A percentile compares a stretch with the other conserved stretches of the same genome.
These are phyloP conservation scores for Octomys mimax DNA, from an alignment of 2,797 vertebrate genomes.

Conservation along the genomic window DNA sequence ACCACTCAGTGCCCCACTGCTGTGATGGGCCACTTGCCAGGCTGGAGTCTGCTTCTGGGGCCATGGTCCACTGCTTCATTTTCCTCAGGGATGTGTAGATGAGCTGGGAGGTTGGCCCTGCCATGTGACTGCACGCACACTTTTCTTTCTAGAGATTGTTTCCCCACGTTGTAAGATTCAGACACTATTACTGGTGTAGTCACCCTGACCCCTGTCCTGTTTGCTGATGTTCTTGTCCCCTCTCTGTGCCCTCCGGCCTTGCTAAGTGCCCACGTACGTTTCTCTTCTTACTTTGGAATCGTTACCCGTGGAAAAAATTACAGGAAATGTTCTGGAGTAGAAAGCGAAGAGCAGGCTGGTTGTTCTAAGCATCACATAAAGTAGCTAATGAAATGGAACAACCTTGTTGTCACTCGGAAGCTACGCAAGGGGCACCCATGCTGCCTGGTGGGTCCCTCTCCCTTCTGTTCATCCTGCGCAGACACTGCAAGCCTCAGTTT, in stretches of 20 bases:
- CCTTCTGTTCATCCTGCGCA: accelerated
- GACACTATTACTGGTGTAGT: background rate
- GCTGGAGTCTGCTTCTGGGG: background rate
- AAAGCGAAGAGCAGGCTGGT: background rate
- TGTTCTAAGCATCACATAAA: background rate
- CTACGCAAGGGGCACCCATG: background rate
- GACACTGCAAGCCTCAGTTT: background rate
- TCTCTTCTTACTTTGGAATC: background rate
- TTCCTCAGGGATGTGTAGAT: too few relatives aligned
- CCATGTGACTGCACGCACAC: accelerated
- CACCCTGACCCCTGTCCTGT: background rate
- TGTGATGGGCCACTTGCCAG: accelerated
- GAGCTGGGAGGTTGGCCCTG: background rate
- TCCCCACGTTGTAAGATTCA: background rate
- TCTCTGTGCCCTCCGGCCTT: background rate
- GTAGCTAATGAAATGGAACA: conserved; percentile 53
- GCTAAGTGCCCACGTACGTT: background rate
- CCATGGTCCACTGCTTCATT: background rate
- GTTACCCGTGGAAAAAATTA: background rate
- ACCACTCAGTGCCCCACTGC: accelerated
- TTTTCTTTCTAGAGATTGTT: background rate
- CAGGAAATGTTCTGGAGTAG: background rate
- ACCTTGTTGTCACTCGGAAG: conserved; percentile 42
- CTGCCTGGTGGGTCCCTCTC: background rate
- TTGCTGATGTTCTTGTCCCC: background rate